A percentile compares a stretch with the other conserved stretches of the same genome.
Evolutionary conservation across 2,113 vertebrate genomes (phyloP).

Genomic region (Camelus bactrianus): DNA sequence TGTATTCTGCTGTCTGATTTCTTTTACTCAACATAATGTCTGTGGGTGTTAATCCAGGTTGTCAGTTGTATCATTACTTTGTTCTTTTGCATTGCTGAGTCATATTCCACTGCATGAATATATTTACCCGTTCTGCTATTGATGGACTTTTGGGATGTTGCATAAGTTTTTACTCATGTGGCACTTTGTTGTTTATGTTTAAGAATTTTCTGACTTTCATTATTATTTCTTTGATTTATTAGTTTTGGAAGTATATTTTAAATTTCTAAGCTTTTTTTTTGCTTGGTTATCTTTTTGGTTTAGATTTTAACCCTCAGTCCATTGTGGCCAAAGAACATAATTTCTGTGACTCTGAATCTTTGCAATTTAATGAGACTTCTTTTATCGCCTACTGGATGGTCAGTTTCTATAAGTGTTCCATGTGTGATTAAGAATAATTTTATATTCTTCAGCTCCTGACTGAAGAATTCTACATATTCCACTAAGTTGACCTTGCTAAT

Average conservation of each 20-base stretch:
- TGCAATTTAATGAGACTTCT: background rate
- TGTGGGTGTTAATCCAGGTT: background rate
- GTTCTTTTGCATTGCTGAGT: constrained; percentile 45
- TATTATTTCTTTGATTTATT: constrained; percentile 40
- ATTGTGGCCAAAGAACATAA: background rate
- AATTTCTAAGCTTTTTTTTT: background rate
- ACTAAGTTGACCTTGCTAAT: background rate
- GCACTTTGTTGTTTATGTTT: constrained; percentile 26
- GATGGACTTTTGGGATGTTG: background rate
- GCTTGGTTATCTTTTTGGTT: constrained; percentile 25
- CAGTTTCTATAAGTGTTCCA: background rate
- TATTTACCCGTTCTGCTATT: background rate
- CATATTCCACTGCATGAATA: background rate
- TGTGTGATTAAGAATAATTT: background rate
- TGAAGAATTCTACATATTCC: background rate
- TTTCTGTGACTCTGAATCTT: constrained; percentile 32
- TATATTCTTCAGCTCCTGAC: background rate
- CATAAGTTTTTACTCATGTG: background rate
- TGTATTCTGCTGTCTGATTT: background rate
- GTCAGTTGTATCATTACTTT: background rate
- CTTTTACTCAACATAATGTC: background rate
- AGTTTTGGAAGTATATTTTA: constrained; percentile 30
- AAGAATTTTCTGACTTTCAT: constrained; percentile 7
- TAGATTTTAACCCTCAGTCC: constrained; percentile 49
- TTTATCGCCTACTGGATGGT: background rate